These are phyloP conservation scores for Drosophila auraria DNA, from an alignment of 1,140 invertebrate genomes.

Conservation along the genomic window DNA sequence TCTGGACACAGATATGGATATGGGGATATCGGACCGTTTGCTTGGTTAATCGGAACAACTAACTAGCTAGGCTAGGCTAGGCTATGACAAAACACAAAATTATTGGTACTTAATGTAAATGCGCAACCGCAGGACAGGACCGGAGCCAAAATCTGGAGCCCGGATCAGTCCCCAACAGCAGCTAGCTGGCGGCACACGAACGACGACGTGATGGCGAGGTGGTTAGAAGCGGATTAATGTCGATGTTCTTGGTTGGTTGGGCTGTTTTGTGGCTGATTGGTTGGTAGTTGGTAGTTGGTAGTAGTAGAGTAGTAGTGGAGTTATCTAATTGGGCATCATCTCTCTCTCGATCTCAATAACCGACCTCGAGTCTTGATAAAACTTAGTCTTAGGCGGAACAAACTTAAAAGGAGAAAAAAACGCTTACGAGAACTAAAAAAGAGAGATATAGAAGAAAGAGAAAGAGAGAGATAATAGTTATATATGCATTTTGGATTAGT, in stretches of 20 bases:
- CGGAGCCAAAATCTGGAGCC: slow-evolving; percentile 35
- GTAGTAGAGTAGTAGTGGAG: slow-evolving; percentile 57
- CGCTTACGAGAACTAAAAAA: slow-evolving; percentile 75
- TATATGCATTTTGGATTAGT: slow-evolving; percentile 79
- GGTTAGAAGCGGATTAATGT: slow-evolving; percentile 63
- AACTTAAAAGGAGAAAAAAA: slow-evolving; percentile 68
- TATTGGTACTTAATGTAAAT: slow-evolving; percentile 56
- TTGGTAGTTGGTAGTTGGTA: slow-evolving; percentile 54
- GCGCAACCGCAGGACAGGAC: slow-evolving; percentile 43
- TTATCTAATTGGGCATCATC: slow-evolving; percentile 74
- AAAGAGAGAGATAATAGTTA: slow-evolving; percentile 81
- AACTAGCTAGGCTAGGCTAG: slow-evolving; percentile 22
- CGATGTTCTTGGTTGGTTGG: slow-evolving; percentile 59
- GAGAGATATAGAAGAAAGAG: slow-evolving; percentile 74
- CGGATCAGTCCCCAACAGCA: slow-evolving; percentile 32
- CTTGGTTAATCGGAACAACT: slow-evolving; percentile 17
- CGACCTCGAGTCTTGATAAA: slow-evolving; percentile 49
- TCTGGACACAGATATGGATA: not conserved
- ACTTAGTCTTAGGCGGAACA: slow-evolving; percentile 67
- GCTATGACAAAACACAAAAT: slow-evolving; percentile 38
- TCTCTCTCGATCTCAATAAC: slow-evolving; percentile 67
- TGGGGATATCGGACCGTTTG: not conserved
- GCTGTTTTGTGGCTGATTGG: slow-evolving; percentile 52
- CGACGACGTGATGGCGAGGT: slow-evolving; percentile 46
- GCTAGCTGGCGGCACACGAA: slow-evolving; percentile 39